Conservation (phyloP, 2,113 vertebrate genomes). For the Colinus virginianus region DNA sequence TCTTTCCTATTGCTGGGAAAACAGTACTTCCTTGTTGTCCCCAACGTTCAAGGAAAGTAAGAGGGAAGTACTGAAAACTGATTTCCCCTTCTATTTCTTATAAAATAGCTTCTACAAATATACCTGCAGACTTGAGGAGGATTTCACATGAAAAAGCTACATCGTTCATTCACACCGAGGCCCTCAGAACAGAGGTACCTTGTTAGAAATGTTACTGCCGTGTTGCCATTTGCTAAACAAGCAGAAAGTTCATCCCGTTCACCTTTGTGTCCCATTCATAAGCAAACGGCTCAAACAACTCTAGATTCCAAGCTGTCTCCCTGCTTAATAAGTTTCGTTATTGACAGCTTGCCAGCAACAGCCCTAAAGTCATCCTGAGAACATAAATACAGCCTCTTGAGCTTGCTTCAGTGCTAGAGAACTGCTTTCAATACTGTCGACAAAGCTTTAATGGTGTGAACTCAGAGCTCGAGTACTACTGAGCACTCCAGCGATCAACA, state of each 20-base stretch:
- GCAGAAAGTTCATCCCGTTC: constrained; percentile 12
- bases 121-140: neutral
- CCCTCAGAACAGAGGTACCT: neutral
- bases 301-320: constrained; percentile 49
- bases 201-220: neutral
- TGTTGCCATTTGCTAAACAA: neutral
- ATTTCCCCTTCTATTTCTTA: neutral
- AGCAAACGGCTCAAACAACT: constrained; percentile 26
- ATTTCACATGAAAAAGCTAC: neutral
- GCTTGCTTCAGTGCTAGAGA: constrained; percentile 47
- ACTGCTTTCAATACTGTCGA: constrained; percentile 33
- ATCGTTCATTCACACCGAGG: neutral
- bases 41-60: neutral
- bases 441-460: constrained; percentile 67
- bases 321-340: constrained; percentile 55
- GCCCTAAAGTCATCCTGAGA: constrained; percentile 67
- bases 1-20: neutral
- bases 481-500: constrained; percentile 57
- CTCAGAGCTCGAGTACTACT: constrained; percentile 40
- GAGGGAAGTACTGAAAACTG: neutral
- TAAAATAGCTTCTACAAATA: neutral
- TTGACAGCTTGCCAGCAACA: constrained; percentile 62
- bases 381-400: constrained; percentile 66
- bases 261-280: constrained; percentile 48
- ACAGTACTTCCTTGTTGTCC: neutral